phyloP scores from a whole-genome alignment of 1,140 invertebrate species.

The Pseudomyrmex dendroicus region DNA sequence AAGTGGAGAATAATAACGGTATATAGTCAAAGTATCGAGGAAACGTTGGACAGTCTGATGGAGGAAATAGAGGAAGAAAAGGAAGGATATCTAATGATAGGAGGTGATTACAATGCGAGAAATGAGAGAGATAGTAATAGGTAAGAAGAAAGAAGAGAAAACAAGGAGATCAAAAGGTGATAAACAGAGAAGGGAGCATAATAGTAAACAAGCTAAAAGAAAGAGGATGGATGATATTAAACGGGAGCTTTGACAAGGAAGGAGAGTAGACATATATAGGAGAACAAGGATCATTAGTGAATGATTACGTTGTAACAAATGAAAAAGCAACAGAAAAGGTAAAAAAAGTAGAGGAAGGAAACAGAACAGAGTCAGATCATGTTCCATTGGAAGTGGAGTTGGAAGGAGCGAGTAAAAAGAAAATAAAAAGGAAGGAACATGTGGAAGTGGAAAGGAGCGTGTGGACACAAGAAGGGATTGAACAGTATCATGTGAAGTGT shows the following conservation, averaged over 20 bases:
- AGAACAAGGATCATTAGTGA: not conserved
- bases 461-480: too few species aligned
- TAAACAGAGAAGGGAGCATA: not conserved
- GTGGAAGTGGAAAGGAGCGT: too few species aligned
- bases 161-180: not conserved
- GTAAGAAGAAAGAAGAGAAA: not conserved
- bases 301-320: not conserved
- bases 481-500: too few species aligned
- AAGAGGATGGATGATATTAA: not conserved
- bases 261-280: not conserved
- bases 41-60: not conserved
- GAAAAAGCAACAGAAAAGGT: not conserved
- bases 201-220: not conserved
- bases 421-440: too few species aligned
- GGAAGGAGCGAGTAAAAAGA: too few species aligned
- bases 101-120: too few species aligned
- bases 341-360: not conserved
- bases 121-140: too few species aligned
- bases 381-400: not conserved
- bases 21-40: not conserved
- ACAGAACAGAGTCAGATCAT: conserved; percentile 25
- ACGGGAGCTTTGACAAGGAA: not conserved
- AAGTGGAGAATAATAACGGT: not conserved
- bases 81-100: not conserved
- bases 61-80: not conserved